Percentiles rank a stretch among this genome's conserved stretches.
These are phyloP conservation scores for Rhimphoctona megacephalus DNA, from an alignment of 2,888 invertebrate genomes.

Conservation along the genomic window DNA sequence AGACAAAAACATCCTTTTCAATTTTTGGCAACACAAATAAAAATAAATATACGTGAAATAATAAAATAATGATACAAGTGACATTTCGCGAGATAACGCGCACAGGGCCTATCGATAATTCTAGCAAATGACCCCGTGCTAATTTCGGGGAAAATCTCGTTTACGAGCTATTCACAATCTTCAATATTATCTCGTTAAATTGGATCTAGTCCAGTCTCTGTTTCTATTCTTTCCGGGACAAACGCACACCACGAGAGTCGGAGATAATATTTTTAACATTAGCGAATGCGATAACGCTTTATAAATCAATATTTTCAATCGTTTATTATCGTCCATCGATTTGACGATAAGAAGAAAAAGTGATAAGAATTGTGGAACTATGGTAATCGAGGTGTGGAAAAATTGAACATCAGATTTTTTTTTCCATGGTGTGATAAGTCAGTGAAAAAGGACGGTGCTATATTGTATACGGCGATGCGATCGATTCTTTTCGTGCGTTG, in stretches of 20 bases:
- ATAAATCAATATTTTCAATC: constrained; percentile 52
- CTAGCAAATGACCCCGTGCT: constrained; percentile 38
- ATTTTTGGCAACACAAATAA: constrained; percentile 41
- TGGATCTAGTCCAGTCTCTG: constrained; percentile 30
- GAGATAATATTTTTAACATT: constrained; percentile 61
- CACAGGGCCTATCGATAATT: constrained; percentile 59
- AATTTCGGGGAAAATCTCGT: constrained; percentile 27
- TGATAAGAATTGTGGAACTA: constrained; percentile 27
- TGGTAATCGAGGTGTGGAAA: constrained; percentile 15
- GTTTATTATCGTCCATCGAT: constrained; percentile 44
- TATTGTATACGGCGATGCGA: constrained; percentile 23
- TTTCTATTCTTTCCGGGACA: constrained; percentile 10
- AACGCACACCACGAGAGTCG: constrained; percentile 44
- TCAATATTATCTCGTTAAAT: constrained; percentile 40
- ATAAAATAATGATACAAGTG: constrained; percentile 10
- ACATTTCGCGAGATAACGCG: constrained; percentile 32
- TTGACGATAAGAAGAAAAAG: constrained; percentile 8
- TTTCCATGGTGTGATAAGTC: constrained; percentile 15
- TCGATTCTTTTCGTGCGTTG: not conserved
- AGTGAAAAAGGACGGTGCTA: constrained; percentile 23
- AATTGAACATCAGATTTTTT: not conserved
- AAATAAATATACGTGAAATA: constrained; percentile 40
- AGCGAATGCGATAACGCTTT: constrained; percentile 36
- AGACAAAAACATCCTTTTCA: constrained; percentile 39
- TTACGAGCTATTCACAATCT: constrained; percentile 39